phyloP scores from a whole-genome alignment of 2,113 vertebrate species.

The Chascanopsetta lugubris region DNA sequence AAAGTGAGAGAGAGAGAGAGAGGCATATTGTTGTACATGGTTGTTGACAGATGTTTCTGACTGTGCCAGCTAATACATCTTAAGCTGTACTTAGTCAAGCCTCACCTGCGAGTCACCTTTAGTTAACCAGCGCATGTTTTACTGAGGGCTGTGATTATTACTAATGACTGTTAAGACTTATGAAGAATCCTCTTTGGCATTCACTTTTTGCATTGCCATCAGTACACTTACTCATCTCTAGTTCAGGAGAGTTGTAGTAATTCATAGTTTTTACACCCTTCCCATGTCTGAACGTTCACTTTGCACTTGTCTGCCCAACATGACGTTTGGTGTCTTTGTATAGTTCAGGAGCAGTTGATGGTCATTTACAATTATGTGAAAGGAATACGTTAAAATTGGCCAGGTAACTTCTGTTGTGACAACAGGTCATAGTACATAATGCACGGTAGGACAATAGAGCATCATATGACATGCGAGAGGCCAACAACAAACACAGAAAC shows the following conservation, averaged over 20 bases:
- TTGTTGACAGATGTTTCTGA: conserved; percentile 30
- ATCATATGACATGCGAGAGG: background rate
- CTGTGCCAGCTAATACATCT: conserved; percentile 47
- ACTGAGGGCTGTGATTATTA: background rate
- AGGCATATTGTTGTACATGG: background rate
- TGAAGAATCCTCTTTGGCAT: too few relatives aligned
- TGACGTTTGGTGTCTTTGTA: too few relatives aligned
- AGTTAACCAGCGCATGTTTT: conserved; percentile 7
- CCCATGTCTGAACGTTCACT: background rate
- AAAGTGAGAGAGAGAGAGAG: background rate
- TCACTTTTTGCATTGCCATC: too few relatives aligned
- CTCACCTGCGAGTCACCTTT: conserved; percentile 23
- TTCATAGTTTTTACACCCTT: background rate
- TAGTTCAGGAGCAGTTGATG: too few relatives aligned
- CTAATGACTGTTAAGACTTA: background rate
- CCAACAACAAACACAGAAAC: background rate
- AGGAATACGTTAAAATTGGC: too few relatives aligned
- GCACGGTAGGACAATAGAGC: conserved; percentile 2
- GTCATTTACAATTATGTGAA: too few relatives aligned
- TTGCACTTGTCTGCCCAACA: too few relatives aligned
- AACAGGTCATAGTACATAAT: conserved; percentile 18
- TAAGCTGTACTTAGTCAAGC: conserved; percentile 55
- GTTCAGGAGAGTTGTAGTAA: background rate
- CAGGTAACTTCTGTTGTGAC: background rate
- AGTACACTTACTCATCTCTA: too few relatives aligned